phyloP scores from a whole-genome alignment of 2,113 vertebrate genomes.

The Myotis brandtii region DNA sequence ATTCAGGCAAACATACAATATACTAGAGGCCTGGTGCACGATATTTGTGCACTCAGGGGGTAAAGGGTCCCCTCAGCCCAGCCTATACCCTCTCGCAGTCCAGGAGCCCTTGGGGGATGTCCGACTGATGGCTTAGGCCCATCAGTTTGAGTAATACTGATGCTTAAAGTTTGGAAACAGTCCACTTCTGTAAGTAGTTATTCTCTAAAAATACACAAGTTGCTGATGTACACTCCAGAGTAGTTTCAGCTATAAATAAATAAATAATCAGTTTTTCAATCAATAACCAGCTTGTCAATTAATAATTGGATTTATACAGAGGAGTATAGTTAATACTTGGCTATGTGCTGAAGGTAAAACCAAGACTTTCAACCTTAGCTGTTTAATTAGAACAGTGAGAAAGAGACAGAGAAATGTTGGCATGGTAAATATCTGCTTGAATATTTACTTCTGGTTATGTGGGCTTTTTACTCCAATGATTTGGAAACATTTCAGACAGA shows the following conservation, averaged over 20 bases:
- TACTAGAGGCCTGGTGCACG: not conserved
- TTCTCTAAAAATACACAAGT: not conserved
- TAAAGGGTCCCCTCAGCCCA: no score
- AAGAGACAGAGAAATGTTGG: not conserved
- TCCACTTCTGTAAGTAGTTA: not conserved
- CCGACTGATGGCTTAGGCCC: no score
- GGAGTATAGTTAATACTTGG: not conserved
- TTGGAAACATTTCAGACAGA: not conserved
- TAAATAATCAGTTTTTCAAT: not conserved
- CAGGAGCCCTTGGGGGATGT: no score
- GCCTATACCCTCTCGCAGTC: no score
- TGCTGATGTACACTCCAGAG: not conserved
- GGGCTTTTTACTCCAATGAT: not conserved
- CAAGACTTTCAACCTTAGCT: not conserved
- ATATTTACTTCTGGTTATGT: not conserved
- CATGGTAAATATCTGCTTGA: not conserved
- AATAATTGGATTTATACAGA: not conserved
- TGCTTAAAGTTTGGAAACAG: not conserved
- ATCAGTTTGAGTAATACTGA: not conserved
- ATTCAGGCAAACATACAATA: not conserved
- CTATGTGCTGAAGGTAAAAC: not conserved
- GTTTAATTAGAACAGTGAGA: not conserved
- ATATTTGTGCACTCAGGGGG: no score
- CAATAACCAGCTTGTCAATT: not conserved
- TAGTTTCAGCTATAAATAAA: not conserved